Base-by-base conservation (phyloP, 2,888 invertebrate species). In the Lasioglossum leucozonium region DNA sequence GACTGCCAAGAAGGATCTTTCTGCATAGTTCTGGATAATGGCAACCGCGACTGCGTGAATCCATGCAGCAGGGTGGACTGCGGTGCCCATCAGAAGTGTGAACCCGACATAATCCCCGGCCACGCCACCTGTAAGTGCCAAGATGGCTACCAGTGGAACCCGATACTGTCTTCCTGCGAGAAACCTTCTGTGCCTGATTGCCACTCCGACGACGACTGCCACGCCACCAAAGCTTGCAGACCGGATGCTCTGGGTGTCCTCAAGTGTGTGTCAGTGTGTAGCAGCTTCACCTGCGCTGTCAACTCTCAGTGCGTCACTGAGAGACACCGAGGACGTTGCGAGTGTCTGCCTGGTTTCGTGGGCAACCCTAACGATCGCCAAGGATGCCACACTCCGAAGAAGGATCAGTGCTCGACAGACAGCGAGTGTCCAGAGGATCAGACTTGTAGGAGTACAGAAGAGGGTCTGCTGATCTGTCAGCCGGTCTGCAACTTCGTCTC, bases 311-410 rank as follows among this genome's bases (percentile, higher is more conserved):
- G 99, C 95, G 95, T 97, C 3, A 97, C 98, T 0, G 96, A 95
- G 85, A 96, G 96, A 82, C 98, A 98, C 92, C 96, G 96, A 92
- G 98, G 97, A 69, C 96, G 97, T 92, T 99, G 99, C 93, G 97
- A 98, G 92, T 99, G 99, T 93, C 95, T 98, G 30, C 95, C 96
- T 62, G 98, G 98, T 5, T 99, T 96, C 94, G 96, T 97, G 18
- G 99, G 99, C 58, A 99, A 99, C 95, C 98, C 98, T 30, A 98
- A 98, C 92, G 98, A 98, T 93, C 96, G 99, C 40, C 97, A 97
- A 88, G 99, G 99, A n/a, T 99, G 99, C 92, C 96, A 96, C 90
- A 96, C 96, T 22, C 95, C 97, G 1, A 96, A 96, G 26, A 97
- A 97, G 94, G 97, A 98, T 92, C 96, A 97, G 94, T 99, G 99